A percentile compares a stretch with the other conserved stretches of the same genome.
phyloP scores from a whole-genome alignment of 2,113 vertebrate species.

The Solea solea region DNA sequence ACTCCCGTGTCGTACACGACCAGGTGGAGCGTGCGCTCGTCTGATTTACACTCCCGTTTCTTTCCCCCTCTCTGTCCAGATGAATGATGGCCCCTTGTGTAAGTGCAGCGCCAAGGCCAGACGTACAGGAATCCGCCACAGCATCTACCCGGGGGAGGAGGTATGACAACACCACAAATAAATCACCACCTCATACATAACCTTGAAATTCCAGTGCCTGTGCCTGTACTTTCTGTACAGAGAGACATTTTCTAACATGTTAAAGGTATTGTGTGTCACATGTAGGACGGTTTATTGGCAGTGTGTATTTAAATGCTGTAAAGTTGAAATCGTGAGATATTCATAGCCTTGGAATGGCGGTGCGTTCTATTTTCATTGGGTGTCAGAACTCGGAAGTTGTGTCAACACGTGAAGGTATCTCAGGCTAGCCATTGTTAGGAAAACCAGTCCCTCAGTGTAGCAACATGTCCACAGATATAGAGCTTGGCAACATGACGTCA shows the following conservation, averaged over 20 bases:
- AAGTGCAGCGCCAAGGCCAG: conserved; percentile 98
- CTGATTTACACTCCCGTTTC: conserved; percentile 52
- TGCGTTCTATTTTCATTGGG: no score
- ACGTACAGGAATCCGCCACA: conserved; percentile 95
- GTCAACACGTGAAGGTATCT: no score
- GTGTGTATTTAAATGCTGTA: no score
- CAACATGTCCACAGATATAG: no score
- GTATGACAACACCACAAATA: conserved; percentile 76
- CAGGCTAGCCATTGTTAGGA: no score
- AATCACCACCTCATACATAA: conserved; percentile 67
- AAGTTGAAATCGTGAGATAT: no score
- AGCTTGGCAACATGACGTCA: no score
- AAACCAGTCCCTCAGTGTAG: no score
- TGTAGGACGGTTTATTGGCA: no score
- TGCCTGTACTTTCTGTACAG: conserved; percentile 24
- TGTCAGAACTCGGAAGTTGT: no score
- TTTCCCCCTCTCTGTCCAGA: conserved; percentile 79
- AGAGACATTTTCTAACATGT: conserved; percentile 8
- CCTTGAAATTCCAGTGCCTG: conserved; percentile 54
- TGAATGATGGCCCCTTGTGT: conserved; percentile 98
- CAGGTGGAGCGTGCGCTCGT: conserved; percentile 27
- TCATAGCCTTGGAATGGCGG: no score
- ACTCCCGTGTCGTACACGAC: conserved; percentile 8
- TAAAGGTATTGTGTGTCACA: conserved; percentile 3
- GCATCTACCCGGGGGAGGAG: conserved; percentile 98